Percentiles rank a stretch among this genome's conserved stretches.
phyloP scores from a whole-genome alignment of 2,797 vertebrate species.

The Anolis apletophallus region DNA sequence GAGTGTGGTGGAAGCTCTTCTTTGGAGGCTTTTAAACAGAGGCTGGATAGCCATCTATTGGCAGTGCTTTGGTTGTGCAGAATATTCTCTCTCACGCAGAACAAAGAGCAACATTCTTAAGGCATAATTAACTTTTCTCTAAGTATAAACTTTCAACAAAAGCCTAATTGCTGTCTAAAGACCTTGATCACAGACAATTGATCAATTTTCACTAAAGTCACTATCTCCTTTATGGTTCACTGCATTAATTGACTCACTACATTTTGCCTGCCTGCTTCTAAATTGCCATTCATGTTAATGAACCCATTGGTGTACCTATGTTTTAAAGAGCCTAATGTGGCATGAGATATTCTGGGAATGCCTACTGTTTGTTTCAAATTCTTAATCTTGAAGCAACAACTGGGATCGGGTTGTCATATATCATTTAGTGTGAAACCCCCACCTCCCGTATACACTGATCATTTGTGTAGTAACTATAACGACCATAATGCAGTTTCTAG shows the following conservation, averaged over 20 bases:
- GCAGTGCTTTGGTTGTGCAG: no score
- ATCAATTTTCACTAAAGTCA: conserved; percentile 49
- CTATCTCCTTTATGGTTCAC: conserved; percentile 32
- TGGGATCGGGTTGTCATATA: not conserved
- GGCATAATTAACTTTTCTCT: conserved; percentile 21
- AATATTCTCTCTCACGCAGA: not conserved
- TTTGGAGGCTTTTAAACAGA: no score
- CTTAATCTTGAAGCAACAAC: not conserved
- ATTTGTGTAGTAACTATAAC: conserved; percentile 11
- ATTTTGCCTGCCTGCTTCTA: conserved; percentile 38
- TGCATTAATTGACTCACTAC: conserved; percentile 42
- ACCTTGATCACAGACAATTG: conserved; percentile 38
- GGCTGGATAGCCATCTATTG: no score
- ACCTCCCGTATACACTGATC: not conserved
- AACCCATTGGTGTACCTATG: conserved; percentile 4
- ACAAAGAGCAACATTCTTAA: conserved; percentile 31
- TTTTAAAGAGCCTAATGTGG: conserved; percentile 31
- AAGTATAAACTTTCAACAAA: conserved; percentile 51
- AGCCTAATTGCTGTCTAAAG: conserved; percentile 50
- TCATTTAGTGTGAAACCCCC: conserved; percentile 19
- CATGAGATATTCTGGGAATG: conserved; percentile 33
- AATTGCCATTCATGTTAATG: conserved; percentile 38
- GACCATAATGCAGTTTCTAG: not conserved
- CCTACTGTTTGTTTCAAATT: not conserved
- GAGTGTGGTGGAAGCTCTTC: no score